A percentile compares a stretch with the other conserved stretches of the same genome.
Conservation (phyloP, 2,113 vertebrate genomes). For the Carollia perspicillata region DNA sequence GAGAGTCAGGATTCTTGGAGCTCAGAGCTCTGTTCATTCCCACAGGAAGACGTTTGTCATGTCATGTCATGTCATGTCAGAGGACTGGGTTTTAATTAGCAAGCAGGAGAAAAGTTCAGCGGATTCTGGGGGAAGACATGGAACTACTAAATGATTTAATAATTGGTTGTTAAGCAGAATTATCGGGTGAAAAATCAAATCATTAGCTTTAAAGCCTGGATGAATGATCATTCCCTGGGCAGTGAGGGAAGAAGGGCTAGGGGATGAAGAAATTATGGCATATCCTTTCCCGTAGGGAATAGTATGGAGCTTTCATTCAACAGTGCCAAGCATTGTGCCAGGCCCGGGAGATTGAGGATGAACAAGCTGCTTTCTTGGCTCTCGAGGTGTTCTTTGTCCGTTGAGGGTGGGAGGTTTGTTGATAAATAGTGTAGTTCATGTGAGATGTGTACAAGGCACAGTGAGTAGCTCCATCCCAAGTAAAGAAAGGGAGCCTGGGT, state of each 20-base stretch:
- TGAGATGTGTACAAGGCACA: accelerated
- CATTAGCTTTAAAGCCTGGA: slow-evolving; percentile 25
- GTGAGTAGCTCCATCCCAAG: neutral
- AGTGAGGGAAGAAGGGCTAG: neutral
- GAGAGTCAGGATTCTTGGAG: neutral
- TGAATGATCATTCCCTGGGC: slow-evolving; percentile 24
- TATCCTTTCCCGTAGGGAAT: neutral
- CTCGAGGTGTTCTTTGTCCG: neutral
- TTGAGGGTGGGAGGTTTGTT: neutral
- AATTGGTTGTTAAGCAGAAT: slow-evolving; percentile 53
- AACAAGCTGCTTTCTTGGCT: neutral
- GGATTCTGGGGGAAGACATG: slow-evolving; percentile 22
- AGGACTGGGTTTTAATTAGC: slow-evolving; percentile 71
- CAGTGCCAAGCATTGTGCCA: neutral
- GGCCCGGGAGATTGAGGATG: neutral
- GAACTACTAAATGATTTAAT: slow-evolving; percentile 42
- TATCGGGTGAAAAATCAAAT: slow-evolving; percentile 60
- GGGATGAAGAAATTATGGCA: neutral
- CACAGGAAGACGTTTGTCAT: slow-evolving; percentile 72
- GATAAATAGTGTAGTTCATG: neutral
- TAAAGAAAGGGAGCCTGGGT: neutral
- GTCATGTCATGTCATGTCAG: slow-evolving; percentile 54
- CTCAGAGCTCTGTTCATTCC: slow-evolving; percentile 39
- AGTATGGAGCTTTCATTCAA: neutral
- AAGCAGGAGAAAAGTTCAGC: slow-evolving; percentile 51